These are phyloP conservation scores for Porites divaricata DNA, from an alignment of 92 coral and sea anemone species.

Conservation along the genomic window DNA sequence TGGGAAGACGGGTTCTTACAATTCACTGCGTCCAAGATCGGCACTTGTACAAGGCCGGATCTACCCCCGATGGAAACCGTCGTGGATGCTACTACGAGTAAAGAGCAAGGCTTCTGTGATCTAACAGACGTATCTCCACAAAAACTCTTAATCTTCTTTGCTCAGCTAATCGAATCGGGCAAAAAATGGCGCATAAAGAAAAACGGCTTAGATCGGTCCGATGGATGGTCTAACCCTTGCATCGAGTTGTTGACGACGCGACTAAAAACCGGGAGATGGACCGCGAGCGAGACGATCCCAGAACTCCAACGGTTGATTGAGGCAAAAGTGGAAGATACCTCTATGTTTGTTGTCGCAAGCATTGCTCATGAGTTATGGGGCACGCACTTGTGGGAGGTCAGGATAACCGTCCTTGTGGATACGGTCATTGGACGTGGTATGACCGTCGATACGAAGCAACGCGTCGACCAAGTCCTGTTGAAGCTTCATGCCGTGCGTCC, in stretches of 20 bases:
- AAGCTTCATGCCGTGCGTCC: too few species aligned
- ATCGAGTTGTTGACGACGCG: not conserved
- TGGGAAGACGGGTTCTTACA: constrained; percentile 31
- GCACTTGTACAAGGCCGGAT: accelerated
- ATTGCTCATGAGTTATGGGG: constrained; percentile 19
- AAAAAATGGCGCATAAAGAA: not conserved
- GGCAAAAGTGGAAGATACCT: not conserved
- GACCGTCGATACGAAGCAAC: too few species aligned
- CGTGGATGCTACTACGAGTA: not conserved
- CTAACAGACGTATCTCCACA: not conserved
- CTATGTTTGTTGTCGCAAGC: not conserved
- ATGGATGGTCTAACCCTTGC: not conserved
- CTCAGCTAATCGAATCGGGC: not conserved
- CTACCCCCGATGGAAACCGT: not conserved
- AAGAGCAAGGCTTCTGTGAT: not conserved
- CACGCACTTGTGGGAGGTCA: too few species aligned
- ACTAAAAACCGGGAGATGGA: not conserved
- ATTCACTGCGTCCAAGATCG: not conserved
- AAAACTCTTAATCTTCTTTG: not conserved
- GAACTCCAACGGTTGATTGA: not conserved
- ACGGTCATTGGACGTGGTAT: too few species aligned
- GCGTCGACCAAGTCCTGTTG: too few species aligned
- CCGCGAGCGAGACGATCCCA: not conserved
- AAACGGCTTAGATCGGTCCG: not conserved
- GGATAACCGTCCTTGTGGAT: not conserved